A percentile compares a stretch with the other conserved stretches of the same genome.
phyloP scores from a whole-genome alignment of 2,797 vertebrate species.

The Cyclopterus lumpus region DNA sequence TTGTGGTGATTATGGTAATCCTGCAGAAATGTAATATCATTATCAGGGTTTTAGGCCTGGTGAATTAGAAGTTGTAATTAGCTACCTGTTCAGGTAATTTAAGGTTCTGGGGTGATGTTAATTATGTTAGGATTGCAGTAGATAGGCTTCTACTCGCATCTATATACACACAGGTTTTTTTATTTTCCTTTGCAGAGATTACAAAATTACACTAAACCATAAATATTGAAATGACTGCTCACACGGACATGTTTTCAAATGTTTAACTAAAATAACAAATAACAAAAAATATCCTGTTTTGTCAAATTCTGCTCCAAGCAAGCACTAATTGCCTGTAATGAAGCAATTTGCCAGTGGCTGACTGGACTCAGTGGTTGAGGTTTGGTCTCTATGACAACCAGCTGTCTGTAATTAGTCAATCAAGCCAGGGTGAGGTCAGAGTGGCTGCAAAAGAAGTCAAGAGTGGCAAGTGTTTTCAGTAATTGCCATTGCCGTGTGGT shows the following conservation, averaged over 20 bases:
- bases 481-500: conserved; percentile 27
- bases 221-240: conserved; percentile 2
- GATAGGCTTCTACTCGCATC: conserved; percentile 10
- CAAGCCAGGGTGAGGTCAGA: conserved; percentile 53
- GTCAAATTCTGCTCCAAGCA: conserved; percentile 26
- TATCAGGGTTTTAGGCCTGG: conserved; percentile 36
- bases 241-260: background rate
- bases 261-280: conserved; percentile 34
- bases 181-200: background rate
- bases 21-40: conserved; percentile 41
- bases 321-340: conserved; percentile 63
- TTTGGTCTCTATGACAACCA: conserved; percentile 80
- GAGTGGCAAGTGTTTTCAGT: conserved; percentile 24
- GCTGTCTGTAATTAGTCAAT: conserved; percentile 81
- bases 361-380: conserved; percentile 55
- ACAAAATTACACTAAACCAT: background rate
- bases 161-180: background rate
- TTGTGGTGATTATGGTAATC: conserved; percentile 47
- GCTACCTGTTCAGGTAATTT: conserved; percentile 44
- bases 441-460: conserved; percentile 45
- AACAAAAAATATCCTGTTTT: conserved; percentile 26
- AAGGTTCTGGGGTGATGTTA: conserved; percentile 22
- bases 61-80: conserved; percentile 56
- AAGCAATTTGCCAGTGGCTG: conserved; percentile 65
- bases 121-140: conserved; percentile 25